Evolutionary conservation across 2,888 invertebrate species (phyloP).

Genomic region (Lithosia quadra): DNA sequence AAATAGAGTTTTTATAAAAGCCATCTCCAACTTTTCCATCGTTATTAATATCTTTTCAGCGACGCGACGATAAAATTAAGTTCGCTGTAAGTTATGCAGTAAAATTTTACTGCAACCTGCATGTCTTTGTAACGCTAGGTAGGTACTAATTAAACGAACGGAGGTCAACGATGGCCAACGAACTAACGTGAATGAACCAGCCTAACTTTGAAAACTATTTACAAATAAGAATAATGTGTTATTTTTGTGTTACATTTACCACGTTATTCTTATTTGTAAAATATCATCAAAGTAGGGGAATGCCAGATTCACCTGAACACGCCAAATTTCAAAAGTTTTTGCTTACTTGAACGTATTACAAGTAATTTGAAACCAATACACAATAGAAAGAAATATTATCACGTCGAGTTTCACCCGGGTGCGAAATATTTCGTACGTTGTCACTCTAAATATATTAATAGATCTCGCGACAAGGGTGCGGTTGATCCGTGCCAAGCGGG

Average conservation of each 20-base stretch:
- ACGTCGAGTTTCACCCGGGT: neutral
- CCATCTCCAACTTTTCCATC: neutral
- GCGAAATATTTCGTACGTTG: neutral
- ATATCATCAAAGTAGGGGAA: too few relatives aligned
- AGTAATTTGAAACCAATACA: neutral
- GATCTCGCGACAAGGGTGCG: neutral
- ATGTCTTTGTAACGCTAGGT: neutral
- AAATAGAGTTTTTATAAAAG: slow-evolving; percentile 13
- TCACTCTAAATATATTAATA: slow-evolving; percentile 1
- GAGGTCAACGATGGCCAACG: too few relatives aligned
- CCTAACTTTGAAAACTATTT: too few relatives aligned
- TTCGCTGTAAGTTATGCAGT: slow-evolving; percentile 3
- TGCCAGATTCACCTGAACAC: too few relatives aligned
- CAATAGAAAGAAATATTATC: neutral
- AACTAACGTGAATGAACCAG: neutral
- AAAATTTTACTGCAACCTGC: slow-evolving; percentile 1
- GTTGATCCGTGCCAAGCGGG: slow-evolving; percentile 1
- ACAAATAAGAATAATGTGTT: too few relatives aligned
- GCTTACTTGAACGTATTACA: neutral
- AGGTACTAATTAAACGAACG: neutral
- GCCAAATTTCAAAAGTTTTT: too few relatives aligned
- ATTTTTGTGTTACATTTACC: too few relatives aligned
- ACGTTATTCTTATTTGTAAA: too few relatives aligned
- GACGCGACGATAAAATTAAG: slow-evolving; percentile 5
- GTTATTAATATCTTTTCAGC: slow-evolving; percentile 21